Conservation (phyloP, 2,888 invertebrate genomes). For the Andrena bicolor region DNA sequence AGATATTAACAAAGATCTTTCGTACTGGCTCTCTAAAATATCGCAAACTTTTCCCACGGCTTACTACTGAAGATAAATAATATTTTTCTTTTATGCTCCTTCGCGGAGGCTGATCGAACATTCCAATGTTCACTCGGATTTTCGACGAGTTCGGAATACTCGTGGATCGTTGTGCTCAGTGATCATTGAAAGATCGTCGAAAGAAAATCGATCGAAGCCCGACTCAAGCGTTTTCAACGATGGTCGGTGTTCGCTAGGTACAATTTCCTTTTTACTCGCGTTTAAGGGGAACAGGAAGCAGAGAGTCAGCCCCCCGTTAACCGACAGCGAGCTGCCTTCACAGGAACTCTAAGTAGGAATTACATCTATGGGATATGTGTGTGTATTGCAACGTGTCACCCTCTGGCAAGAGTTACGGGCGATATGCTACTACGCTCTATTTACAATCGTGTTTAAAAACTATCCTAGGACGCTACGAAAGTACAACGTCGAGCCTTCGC, state of each 20-base stretch:
- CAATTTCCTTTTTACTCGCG: background rate
- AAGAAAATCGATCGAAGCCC: background rate
- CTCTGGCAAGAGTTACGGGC: constrained; percentile 64
- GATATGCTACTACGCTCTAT: constrained; percentile 57
- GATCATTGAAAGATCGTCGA: background rate
- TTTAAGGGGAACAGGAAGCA: constrained; percentile 6
- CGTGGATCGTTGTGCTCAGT: background rate
- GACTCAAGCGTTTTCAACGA: background rate
- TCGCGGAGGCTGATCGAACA: too few relatives aligned
- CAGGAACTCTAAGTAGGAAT: constrained; percentile 76
- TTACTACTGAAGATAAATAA: background rate
- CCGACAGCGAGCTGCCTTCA: constrained; percentile 56
- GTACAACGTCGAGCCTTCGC: constrained; percentile 45
- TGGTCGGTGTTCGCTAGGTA: background rate
- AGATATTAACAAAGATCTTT: background rate
- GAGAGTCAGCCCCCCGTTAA: constrained; percentile 27
- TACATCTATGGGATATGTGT: constrained; percentile 70
- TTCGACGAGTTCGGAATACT: background rate
- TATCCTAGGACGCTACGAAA: constrained; percentile 34
- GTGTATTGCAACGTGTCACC: constrained; percentile 67
- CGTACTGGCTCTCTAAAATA: background rate
- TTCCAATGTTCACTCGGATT: background rate
- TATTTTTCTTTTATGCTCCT: too few relatives aligned
- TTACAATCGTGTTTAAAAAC: constrained; percentile 58
- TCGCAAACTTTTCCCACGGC: background rate